Evolutionary conservation across 2,113 vertebrate genomes (phyloP), one percentile per base, ranked within the genome.

Genomic region (Corythoichthys intestinalis): DNA sequence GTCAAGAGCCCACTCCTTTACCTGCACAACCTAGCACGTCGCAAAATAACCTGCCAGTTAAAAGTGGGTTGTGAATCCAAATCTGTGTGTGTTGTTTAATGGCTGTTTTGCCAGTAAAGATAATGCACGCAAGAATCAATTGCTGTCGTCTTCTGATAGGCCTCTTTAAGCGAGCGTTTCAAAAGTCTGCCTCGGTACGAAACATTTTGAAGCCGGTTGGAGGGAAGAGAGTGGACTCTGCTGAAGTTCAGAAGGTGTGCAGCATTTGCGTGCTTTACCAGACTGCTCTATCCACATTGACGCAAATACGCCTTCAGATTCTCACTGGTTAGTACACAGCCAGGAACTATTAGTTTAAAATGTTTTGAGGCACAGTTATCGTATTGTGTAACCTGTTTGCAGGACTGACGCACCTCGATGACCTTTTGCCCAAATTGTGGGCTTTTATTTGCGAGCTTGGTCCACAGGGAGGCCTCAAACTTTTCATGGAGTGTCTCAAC

Each of bases 401-500:
- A 98, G 97, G 97, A 70, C 91, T 99, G 76, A 99, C 97, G 2
- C 96, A 99, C 83, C 91, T 99, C 62, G 97, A 99, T 68, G 97
- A 99, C 70, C 93, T 99, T 74, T 86, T 99, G 74, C 97, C 97
- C 64, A 99, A 99, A 81, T 89, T 99, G 1, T 99, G 97, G 97
- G 97, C 97, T 0, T 98, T 99, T 71, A 98, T 99, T 86, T 99
- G 97, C 80, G 97, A 99, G 84, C 93, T 99, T 39, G 97, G 97
- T 41, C 96, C 97, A 56, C 97, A 99, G 53, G 97, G 97, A 0
- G 97, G 97, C 3, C 80, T 99, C 47, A 96, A 96, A 79, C 96
- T 99, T 73, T 99, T 99, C 88, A 77, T 98, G 90, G 97, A 99
- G 81, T 99, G 97, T 86, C 89, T 99, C 72, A 99, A 90, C 89